phyloP scores from a whole-genome alignment of 1,140 invertebrate species.

The Sinella curviseta region DNA sequence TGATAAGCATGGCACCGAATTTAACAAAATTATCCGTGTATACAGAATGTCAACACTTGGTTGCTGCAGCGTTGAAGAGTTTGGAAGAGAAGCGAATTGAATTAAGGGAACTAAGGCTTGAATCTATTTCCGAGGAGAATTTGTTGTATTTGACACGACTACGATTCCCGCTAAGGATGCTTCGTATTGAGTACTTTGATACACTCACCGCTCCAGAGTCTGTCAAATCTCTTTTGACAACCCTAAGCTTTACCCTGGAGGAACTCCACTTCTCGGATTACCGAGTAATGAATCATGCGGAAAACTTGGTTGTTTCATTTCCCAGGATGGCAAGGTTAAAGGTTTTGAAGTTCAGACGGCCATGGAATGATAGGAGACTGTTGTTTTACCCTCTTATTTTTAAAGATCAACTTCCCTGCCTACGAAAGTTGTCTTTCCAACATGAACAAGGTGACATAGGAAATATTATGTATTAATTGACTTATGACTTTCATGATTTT shows the following conservation, averaged over 20 bases:
- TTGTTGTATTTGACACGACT: not conserved
- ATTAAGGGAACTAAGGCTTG: not conserved
- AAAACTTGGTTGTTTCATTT: not conserved
- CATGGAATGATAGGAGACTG: not conserved
- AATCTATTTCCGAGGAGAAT: constrained; percentile 19
- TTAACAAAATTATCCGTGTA: not conserved
- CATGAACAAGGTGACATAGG: constrained; percentile 7
- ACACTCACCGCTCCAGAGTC: constrained; percentile 11
- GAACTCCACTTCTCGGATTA: constrained; percentile 18
- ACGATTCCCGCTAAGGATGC: constrained; percentile 6
- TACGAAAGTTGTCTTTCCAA: constrained; percentile 13
- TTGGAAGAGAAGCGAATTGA: constrained; percentile 16
- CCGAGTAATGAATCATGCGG: constrained; percentile 13
- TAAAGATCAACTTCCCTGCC: not conserved
- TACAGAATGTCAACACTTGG: constrained; percentile 12
- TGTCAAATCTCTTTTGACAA: constrained; percentile 1
- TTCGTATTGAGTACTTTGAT: constrained; percentile 15
- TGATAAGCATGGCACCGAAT: constrained; percentile 15
- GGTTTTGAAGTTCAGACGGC: not conserved
- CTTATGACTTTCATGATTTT: too few species aligned
- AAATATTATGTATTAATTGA: too few species aligned
- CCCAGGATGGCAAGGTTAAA: not conserved
- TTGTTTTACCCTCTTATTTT: not conserved
- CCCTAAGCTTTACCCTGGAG: constrained; percentile 7
- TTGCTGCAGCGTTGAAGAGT: constrained; percentile 2